A percentile compares a stretch with the other conserved stretches of the same genome.
Evolutionary conservation across 2,888 invertebrate species (phyloP).

Genomic region (Phortica okadai): DNA sequence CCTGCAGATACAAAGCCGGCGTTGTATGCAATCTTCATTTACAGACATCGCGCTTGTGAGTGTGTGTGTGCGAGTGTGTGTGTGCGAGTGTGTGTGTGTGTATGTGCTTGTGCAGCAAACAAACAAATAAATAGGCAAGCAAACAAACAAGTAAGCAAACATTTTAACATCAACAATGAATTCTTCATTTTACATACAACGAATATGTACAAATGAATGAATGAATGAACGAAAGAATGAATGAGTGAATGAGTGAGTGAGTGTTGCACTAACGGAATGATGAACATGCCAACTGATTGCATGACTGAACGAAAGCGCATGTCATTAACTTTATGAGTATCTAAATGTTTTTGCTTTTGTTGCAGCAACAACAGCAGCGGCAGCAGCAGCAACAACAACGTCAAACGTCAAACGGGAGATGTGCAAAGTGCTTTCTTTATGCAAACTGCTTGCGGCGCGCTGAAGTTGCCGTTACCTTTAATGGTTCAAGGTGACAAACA

Average conservation of each 20-base stretch:
- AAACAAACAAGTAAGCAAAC: conserved; percentile 20
- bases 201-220: not conserved
- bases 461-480: conserved; percentile 19
- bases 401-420: not conserved
- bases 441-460: not conserved
- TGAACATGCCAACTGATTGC: not conserved
- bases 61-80: conserved; percentile 43
- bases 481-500: conserved; percentile 30
- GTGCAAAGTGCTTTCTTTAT: not conserved
- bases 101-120: conserved; percentile 18
- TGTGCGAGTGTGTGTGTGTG: conserved; percentile 19
- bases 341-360: conserved; percentile 50
- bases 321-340: conserved; percentile 71
- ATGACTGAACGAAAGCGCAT: conserved; percentile 42
- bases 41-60: conserved; percentile 14
- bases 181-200: not conserved
- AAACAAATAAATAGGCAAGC: conserved; percentile 9
- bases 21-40: conserved; percentile 48
- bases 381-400: not conserved
- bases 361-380: not conserved
- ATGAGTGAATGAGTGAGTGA: conserved; percentile 9
- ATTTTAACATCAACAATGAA: conserved; percentile 20
- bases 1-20: conserved; percentile 25
- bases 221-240: not conserved
- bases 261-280: not conserved